Percentiles rank a stretch among this genome's conserved stretches.
Evolutionary conservation across 2,888 invertebrate species (phyloP).

Genomic region (Calameuta idolon): DNA sequence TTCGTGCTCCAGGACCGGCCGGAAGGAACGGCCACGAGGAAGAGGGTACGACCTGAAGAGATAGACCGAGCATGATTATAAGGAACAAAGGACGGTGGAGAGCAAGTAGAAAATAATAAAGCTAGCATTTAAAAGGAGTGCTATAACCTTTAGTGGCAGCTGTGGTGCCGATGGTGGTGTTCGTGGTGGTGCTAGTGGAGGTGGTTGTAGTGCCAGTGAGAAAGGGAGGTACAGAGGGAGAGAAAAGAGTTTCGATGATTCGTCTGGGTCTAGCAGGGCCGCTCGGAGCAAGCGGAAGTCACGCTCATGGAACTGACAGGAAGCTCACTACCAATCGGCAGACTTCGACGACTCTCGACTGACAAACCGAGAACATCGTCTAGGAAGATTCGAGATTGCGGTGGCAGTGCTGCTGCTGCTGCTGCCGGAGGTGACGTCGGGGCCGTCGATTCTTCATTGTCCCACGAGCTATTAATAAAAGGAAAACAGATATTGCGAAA

Average conservation of each 20-base stretch:
- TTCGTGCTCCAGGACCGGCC: background rate
- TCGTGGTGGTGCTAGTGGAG: background rate
- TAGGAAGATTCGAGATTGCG: background rate
- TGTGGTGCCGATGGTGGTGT: background rate
- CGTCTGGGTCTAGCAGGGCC: background rate
- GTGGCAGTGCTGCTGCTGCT: background rate
- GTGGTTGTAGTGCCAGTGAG: background rate
- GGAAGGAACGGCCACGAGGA: background rate
- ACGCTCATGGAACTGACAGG: background rate
- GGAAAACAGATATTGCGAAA: background rate
- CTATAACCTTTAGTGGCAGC: background rate
- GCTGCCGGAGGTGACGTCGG: background rate
- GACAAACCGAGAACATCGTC: background rate
- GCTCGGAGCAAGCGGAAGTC: background rate
- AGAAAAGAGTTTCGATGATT: background rate
- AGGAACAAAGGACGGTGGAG: background rate
- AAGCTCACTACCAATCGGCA: background rate
- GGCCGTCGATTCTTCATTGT: background rate
- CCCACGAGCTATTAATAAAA: background rate
- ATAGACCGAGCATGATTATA: background rate
- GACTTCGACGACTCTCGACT: background rate
- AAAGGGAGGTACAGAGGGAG: background rate
- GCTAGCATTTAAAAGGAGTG: background rate
- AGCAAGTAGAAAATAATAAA: background rate
- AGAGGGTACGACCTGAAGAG: background rate